phyloP scores from a whole-genome alignment of 1,140 invertebrate species.

The Drosophila mauritiana region DNA sequence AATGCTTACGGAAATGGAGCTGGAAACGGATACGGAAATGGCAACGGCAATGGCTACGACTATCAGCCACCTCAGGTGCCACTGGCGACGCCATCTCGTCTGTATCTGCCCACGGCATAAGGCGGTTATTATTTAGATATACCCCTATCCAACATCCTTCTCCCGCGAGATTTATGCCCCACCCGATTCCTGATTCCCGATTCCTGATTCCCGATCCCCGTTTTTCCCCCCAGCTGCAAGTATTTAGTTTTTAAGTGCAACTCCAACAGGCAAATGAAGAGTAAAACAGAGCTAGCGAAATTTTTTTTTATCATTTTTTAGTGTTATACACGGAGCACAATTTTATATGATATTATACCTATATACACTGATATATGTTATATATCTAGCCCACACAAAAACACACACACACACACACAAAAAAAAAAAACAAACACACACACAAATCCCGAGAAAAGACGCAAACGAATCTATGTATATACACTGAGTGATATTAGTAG shows the following conservation, averaged over 20 bases:
- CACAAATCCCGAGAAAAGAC: conserved; percentile 55
- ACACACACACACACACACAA: conserved; percentile 13
- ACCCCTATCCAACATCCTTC: no score
- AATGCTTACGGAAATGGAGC: conserved; percentile 1
- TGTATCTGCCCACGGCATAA: conserved; percentile 76
- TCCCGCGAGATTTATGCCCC: not conserved
- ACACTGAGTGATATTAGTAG: conserved; percentile 83
- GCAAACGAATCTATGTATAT: conserved; percentile 81
- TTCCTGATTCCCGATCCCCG: conserved; percentile 10
- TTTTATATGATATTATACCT: conserved; percentile 53
- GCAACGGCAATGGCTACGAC: conserved; percentile 48
- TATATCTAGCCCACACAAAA: conserved; percentile 18
- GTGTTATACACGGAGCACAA: conserved; percentile 69
- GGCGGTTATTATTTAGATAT: not conserved
- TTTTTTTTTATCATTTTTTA: conserved; percentile 78
- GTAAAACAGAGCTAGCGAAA: conserved; percentile 46
- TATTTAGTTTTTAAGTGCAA: conserved; percentile 77
- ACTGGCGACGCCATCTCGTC: conserved; percentile 59
- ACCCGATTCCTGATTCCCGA: not conserved
- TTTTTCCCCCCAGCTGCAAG: conserved; percentile 56
- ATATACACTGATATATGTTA: conserved; percentile 46
- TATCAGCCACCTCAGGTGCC: conserved; percentile 57
- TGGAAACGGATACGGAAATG: not conserved
- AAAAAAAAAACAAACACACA: conserved; percentile 23
- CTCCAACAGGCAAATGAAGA: conserved; percentile 32